phyloP scores from a whole-genome alignment of 2,888 invertebrate genomes.

The Ochropacha duplaris region DNA sequence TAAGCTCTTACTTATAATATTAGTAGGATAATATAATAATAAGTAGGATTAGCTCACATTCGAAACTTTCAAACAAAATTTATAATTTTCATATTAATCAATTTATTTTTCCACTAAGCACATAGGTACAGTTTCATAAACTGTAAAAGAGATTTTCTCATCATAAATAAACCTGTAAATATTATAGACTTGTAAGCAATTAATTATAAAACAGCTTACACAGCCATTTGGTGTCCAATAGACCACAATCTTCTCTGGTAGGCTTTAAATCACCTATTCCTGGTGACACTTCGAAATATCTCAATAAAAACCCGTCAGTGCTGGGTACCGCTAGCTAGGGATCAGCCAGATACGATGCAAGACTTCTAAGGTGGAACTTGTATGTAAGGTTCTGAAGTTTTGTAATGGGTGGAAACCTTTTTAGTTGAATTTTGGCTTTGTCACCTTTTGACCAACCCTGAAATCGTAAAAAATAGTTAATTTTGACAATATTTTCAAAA shows the following conservation, averaged over 20 bases:
- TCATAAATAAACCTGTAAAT: background rate
- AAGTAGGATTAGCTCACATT: too few relatives aligned
- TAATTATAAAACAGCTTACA: slow-evolving; percentile 9
- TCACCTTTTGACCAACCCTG: too few relatives aligned
- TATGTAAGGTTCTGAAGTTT: too few relatives aligned
- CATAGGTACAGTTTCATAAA: background rate
- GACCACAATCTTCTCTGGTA: slow-evolving; percentile 10
- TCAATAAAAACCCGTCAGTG: slow-evolving; percentile 55
- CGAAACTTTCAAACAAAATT: background rate
- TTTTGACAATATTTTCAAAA: too few relatives aligned
- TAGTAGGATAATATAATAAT: too few relatives aligned
- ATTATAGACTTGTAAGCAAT: background rate
- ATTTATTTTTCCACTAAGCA: background rate
- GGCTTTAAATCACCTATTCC: slow-evolving; percentile 11
- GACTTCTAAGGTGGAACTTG: background rate
- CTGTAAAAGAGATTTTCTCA: background rate
- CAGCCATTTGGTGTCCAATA: slow-evolving; percentile 8
- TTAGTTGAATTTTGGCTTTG: too few relatives aligned
- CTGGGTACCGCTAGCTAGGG: slow-evolving; percentile 6
- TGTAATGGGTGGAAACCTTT: too few relatives aligned
- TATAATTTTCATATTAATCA: too few relatives aligned
- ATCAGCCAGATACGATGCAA: background rate
- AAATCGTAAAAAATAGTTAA: too few relatives aligned
- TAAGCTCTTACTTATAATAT: too few relatives aligned
- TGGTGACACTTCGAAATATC: slow-evolving; percentile 38